phyloP scores from a whole-genome alignment of 2,888 invertebrate genomes.

The Notodonta dromedarius region DNA sequence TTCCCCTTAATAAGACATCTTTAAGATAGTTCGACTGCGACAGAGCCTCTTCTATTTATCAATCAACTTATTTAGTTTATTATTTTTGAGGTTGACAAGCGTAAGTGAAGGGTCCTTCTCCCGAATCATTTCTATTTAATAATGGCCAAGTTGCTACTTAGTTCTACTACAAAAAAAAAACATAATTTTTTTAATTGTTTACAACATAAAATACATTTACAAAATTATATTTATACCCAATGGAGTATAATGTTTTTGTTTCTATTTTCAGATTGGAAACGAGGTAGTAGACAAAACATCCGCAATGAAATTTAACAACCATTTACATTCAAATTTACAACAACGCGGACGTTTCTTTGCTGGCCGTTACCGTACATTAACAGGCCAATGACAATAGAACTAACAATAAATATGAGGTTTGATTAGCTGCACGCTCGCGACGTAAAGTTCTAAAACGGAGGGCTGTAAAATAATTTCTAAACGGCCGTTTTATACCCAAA shows the following conservation, averaged over 20 bases:
- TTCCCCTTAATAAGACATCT: no score
- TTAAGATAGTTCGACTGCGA: no score
- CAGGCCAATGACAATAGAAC: constrained; percentile 34
- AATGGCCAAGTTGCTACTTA: no score
- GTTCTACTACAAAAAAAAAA: no score
- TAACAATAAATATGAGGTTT: constrained; percentile 30
- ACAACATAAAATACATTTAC: not conserved
- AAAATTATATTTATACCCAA: not conserved
- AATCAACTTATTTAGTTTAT: no score
- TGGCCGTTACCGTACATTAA: constrained; percentile 9
- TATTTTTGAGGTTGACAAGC: no score
- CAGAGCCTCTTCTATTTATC: no score
- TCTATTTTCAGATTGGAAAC: not conserved
- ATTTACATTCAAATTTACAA: constrained; percentile 23
- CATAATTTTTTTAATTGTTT: no score
- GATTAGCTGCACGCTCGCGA: constrained; percentile 15
- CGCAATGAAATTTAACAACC: constrained; percentile 22
- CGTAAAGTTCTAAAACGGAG: constrained; percentile 5
- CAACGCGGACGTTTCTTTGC: constrained; percentile 1
- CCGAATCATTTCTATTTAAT: no score
- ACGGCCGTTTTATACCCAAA: not conserved
- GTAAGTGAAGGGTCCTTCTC: no score
- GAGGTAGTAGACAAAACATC: not conserved
- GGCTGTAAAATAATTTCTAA: constrained; percentile 6
- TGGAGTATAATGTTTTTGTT: no score